Conservation (phyloP, 2,797 vertebrate genomes). For the Capromys pilorides region DNA sequence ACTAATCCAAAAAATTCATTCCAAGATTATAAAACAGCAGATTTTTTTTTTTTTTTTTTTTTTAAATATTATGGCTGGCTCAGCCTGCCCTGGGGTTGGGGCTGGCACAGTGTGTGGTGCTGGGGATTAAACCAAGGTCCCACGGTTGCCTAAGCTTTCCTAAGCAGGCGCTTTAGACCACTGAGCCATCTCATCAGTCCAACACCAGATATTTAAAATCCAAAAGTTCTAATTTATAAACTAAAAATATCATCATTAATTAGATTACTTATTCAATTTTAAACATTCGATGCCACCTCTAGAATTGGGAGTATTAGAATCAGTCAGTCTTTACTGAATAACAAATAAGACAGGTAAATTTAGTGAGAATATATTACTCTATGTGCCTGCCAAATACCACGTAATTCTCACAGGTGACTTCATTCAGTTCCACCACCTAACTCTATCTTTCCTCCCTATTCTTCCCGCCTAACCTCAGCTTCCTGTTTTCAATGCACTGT, state of each 20-base stretch:
- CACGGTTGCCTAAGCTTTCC: no score
- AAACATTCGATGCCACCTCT: constrained; percentile 24
- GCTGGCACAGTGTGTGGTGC: no score
- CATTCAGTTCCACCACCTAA: not conserved
- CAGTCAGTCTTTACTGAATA: constrained; percentile 15
- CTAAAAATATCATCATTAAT: constrained; percentile 26
- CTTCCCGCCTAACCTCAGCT: not conserved
- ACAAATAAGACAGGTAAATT: constrained; percentile 19
- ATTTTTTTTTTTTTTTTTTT: no score
- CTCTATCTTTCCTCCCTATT: not conserved
- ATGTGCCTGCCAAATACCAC: not conserved
- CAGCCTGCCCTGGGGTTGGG: no score
- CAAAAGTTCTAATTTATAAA: constrained; percentile 25
- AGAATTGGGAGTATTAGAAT: constrained; percentile 38
- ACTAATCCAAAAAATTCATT: constrained; percentile 43
- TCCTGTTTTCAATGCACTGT: not conserved
- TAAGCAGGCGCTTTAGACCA: no score
- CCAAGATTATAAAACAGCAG: constrained; percentile 21
- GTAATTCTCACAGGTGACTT: not conserved
- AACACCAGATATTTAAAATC: constrained; percentile 6
- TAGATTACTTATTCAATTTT: constrained; percentile 43
- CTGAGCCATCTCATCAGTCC: no score
- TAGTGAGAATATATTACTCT: not conserved
- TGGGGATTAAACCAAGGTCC: no score
- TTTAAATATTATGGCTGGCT: no score